phyloP scores from a whole-genome alignment of 1,140 invertebrate species.

The Aricia agestis region DNA sequence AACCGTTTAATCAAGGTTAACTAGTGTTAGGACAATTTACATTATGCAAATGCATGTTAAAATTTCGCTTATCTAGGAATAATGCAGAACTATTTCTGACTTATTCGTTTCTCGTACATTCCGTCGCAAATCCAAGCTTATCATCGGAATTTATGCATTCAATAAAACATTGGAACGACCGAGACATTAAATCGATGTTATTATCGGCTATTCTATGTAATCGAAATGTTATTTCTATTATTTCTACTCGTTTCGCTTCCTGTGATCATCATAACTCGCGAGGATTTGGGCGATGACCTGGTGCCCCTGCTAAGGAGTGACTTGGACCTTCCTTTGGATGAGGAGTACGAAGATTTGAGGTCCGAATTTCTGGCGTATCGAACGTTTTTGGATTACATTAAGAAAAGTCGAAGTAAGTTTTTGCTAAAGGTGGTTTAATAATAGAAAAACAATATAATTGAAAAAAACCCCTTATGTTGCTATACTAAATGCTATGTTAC shows the following conservation, averaged over 20 bases:
- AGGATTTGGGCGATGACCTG: conserved; percentile 38
- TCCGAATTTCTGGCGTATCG: conserved; percentile 61
- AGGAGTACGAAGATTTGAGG: conserved; percentile 64
- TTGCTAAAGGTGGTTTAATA: not conserved
- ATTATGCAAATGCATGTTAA: not conserved
- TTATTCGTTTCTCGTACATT: conserved; percentile 18
- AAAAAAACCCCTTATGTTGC: too few relatives aligned
- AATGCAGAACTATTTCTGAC: not conserved
- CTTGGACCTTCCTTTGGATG: conserved; percentile 56
- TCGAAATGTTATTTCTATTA: conserved; percentile 41
- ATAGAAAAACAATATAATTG: too few relatives aligned
- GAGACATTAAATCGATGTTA: conserved; percentile 37
- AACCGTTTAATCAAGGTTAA: not conserved
- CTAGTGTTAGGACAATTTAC: not conserved
- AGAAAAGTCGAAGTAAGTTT: conserved; percentile 45
- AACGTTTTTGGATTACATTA: conserved; percentile 46
- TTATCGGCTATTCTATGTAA: conserved; percentile 30
- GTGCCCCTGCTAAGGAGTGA: conserved; percentile 45
- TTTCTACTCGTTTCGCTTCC: conserved; percentile 16
- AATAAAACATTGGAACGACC: conserved; percentile 50
- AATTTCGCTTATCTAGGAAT: not conserved
- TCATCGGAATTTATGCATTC: conserved; percentile 58
- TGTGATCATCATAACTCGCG: not conserved
- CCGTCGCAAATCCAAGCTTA: conserved; percentile 40
- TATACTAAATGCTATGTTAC: too few relatives aligned